Evolutionary conservation across 1,140 invertebrate genomes (phyloP), one percentile per base, ranked within the genome.

Genomic region (Babylonia areolata): DNA sequence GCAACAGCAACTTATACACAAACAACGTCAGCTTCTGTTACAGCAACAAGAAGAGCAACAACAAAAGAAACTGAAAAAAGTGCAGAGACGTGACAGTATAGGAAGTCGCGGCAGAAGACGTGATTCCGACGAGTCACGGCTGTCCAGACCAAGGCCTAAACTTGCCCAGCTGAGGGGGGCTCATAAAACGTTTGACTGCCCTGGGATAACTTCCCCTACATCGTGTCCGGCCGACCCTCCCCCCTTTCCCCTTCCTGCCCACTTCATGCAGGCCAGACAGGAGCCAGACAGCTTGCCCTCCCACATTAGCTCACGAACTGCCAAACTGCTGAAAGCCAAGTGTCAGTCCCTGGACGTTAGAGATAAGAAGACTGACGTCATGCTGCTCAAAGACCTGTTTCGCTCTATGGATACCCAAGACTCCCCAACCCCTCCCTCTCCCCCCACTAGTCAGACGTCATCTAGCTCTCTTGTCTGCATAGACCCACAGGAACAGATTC

Each of bases 381-480:
- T 84, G 64, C 64, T 84, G 64, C 82, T 84, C 54, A 84, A 75
- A 51, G 82, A 84, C 31, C 82, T 84, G n/a, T 84, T 84, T 69
- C 58, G 82, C 35, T 75, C 82, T 28, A n/a, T 69, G 12, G 81
- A 82, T 35, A n/a, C 71, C 17, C 39, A 84, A 17, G 82, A 84
- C 39, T 37, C 78, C n/a, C 42, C 78, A 9, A 17, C 31, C 17
- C 20, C 82, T 15, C 58, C 58, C 58, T 64, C 58, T 64, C 64
- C 40, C 11, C 39, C 31, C 69, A 40, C 82, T 23, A 40, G 54
- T 28, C 35, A 35, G 20, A n/a, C 64, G 20, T 64, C 58, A 12
- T 6, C 58, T 64, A 23, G 58, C 28, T 64, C 58, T n/a, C 58
- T 64, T 5, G 58, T 23, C 0, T 5, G 20, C 58, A n/a, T n/a